A percentile compares a stretch with the other conserved stretches of the same genome.
phyloP scores from a whole-genome alignment of 2,797 vertebrate species.

The Chaenodraco wilsoni region DNA sequence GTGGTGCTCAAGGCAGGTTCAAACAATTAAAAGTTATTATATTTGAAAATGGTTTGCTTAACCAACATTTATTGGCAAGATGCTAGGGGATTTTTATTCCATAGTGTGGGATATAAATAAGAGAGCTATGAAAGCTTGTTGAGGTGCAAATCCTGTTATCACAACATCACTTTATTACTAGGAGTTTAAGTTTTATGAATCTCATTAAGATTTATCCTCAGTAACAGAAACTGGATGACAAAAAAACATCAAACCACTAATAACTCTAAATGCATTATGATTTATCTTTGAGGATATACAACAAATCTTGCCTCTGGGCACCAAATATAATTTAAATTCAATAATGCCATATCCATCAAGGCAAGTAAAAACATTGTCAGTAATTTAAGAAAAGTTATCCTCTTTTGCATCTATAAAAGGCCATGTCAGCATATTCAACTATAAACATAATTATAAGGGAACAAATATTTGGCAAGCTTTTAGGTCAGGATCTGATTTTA shows the following conservation, averaged over 20 bases:
- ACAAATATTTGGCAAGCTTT: slow-evolving; percentile 3
- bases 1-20: slow-evolving; percentile 36
- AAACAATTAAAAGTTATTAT: slow-evolving; percentile 35
- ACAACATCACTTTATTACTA: not conserved
- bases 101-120: not conserved
- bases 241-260: not conserved
- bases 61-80: not conserved
- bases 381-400: not conserved
- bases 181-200: not conserved
- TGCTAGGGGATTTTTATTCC: not conserved
- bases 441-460: slow-evolving; percentile 19
- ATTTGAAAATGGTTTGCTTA: slow-evolving; percentile 21
- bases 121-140: not conserved
- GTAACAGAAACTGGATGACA: too few species aligned
- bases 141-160: not conserved
- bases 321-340: not conserved
- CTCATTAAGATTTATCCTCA: not conserved
- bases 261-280: not conserved
- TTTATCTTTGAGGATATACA: not conserved
- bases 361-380: not conserved
- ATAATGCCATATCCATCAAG: not conserved
- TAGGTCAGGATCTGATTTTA: not conserved
- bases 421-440: slow-evolving; percentile 23
- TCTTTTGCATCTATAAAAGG: slow-evolving; percentile 26
- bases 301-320: not conserved